Conservation (phyloP, 1,140 invertebrate species). For the Aphelinus certus region DNA sequence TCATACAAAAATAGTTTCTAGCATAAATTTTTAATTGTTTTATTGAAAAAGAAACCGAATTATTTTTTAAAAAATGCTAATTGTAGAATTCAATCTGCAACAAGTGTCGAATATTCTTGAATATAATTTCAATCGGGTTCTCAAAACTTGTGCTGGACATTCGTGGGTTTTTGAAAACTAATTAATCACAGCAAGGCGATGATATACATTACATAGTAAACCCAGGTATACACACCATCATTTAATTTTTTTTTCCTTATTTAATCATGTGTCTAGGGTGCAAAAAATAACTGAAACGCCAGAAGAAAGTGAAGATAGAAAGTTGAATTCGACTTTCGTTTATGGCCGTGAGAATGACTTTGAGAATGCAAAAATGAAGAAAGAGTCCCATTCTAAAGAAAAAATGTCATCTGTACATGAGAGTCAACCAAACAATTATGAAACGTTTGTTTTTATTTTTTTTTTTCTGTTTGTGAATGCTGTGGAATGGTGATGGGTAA, state of each 20-base stretch:
- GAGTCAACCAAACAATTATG: slow-evolving; percentile 26
- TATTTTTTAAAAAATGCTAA: too few relatives aligned
- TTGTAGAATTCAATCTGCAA: too few relatives aligned
- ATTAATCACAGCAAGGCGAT: too few relatives aligned
- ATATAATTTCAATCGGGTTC: too few relatives aligned
- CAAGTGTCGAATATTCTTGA: too few relatives aligned
- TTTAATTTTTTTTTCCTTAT: slow-evolving; percentile 22
- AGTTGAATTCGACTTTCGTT: slow-evolving; percentile 33
- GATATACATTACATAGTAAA: too few relatives aligned
- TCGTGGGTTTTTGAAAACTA: too few relatives aligned
- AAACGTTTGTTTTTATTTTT: slow-evolving; percentile 44
- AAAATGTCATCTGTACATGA: slow-evolving; percentile 21
- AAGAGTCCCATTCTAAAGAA: slow-evolving; percentile 19
- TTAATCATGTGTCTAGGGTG: slow-evolving; percentile 24
- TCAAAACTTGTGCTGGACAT: too few relatives aligned
- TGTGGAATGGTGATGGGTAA: slow-evolving; percentile 27
- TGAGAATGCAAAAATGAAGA: slow-evolving; percentile 27
- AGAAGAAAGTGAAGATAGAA: slow-evolving; percentile 15
- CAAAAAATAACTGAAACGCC: slow-evolving; percentile 3
- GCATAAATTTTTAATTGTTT: too few relatives aligned
- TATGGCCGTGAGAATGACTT: slow-evolving; percentile 24
- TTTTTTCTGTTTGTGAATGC: slow-evolving; percentile 28
- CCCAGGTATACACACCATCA: too few relatives aligned
- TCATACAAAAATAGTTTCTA: too few relatives aligned
- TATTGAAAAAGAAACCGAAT: too few relatives aligned